These are phyloP conservation scores for Micromussa lordhowensis DNA, from an alignment of 92 coral and sea anemone species.

Conservation along the genomic window DNA sequence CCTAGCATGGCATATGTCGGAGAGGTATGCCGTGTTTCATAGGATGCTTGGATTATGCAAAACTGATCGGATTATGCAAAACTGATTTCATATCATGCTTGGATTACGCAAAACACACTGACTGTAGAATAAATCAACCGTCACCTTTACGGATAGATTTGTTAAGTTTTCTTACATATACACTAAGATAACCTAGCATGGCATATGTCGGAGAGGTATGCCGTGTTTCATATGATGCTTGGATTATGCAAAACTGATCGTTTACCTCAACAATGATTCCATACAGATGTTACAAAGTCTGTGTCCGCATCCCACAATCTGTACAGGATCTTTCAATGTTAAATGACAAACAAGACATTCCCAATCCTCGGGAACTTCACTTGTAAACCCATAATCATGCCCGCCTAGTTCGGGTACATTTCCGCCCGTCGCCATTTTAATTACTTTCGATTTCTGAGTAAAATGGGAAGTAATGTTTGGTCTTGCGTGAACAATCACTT, in stretches of 20 bases:
- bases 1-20: no score
- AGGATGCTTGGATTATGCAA: no score
- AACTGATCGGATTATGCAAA: no score
- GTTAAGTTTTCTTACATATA: no score
- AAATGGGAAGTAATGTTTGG: not conserved
- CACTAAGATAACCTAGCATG: no score
- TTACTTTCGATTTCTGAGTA: not conserved
- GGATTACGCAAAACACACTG: no score
- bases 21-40: no score
- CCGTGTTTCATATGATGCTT: no score
- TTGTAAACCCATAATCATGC: conserved; percentile 51
- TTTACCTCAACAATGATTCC: conserved; percentile 62
- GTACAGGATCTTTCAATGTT: conserved; percentile 66
- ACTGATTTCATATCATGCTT: no score
- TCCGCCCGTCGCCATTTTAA: not conserved
- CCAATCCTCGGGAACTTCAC: conserved; percentile 48
- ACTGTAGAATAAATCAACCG: no score
- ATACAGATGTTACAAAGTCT: conserved; percentile 70
- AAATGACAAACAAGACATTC: conserved; percentile 64
- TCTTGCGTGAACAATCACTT: not conserved
- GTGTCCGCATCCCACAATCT: conserved; percentile 75
- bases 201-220: no score
- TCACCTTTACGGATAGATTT: no score
- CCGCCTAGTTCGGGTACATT: conserved; percentile 34
- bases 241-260: not conserved